Conservation (phyloP, 2,888 invertebrate genomes). For the Pediacus dermestoides region DNA sequence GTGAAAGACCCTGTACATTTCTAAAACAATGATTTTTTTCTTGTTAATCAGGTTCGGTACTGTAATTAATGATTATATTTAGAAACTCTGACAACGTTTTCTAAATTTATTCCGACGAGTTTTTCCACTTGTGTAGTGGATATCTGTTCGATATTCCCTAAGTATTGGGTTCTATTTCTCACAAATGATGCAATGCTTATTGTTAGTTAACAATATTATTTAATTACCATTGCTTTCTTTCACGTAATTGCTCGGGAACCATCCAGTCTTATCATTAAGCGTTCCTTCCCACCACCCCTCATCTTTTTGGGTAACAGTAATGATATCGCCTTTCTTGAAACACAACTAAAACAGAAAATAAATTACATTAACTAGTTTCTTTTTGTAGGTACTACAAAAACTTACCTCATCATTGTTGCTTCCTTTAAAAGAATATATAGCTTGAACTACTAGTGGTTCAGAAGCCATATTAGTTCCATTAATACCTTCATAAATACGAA, state of each 20-base stretch:
- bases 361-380: conserved; percentile 2
- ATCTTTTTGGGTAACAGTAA: conserved; percentile 93
- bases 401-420: conserved; percentile 94
- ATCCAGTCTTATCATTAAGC: conserved; percentile 89
- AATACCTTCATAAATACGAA: conserved; percentile 6
- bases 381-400: conserved; percentile 9
- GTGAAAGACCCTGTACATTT: no score
- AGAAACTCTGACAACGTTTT: no score
- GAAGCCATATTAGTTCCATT: conserved; percentile 48
- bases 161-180: no score
- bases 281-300: conserved; percentile 99
- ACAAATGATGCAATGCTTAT: no score
- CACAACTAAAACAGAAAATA: conserved; percentile 62
- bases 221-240: conserved; percentile 75
- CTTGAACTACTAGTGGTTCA: conserved; percentile 74
- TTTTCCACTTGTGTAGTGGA: no score
- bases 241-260: conserved; percentile 98
- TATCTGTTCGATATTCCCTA: no score
- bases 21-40: no score
- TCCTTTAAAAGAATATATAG: conserved; percentile 90
- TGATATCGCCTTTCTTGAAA: conserved; percentile 93
- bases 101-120: no score
- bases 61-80: no score
- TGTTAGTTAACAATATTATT: no score
- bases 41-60: no score